Base-by-base conservation (phyloP, 2,888 invertebrate genomes). In the Nephrotoma guestfalica region DNA sequence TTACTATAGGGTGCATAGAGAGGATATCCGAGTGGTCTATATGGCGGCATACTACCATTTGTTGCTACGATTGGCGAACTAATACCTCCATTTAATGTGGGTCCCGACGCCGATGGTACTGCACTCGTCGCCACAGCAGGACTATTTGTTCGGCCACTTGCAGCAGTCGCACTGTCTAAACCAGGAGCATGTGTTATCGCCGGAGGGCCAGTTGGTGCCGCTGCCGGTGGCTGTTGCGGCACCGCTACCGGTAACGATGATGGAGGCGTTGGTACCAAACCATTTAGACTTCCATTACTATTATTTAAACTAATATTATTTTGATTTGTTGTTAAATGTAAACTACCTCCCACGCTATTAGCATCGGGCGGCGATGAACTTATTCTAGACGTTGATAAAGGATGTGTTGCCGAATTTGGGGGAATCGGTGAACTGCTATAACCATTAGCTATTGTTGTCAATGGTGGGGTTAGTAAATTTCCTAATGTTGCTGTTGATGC, bases 1-100 rank as follows among this genome's bases (percentile, higher is more conserved):
- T 94, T 93, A 87, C 95, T 95, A 90, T 96, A 96, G 0, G 96
- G 96, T 13, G 96, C 95, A 90, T 97, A 97, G 88, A 97, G 92
- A 9, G 94, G 92, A 89, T 92, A 91, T 87, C 90, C 90, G 47
- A 90, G 89, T 87, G 90, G 89, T 84, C 91, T 89, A 88, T 91
- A 91, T 87, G 90, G 90, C 85, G 91, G 89, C 11, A 91, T 88
- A 87, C 87, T 88, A 86, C 89, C 88, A 87, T 90, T 91, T 88
- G 87, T 86, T 47, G 88, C 86, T 57, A 88, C 87, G 47, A 87
- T 87, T 0, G 90, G 89, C 0, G 90, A 89, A 87, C 89, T 88
- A 45, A 89, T 90, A 40, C 89, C 88, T 40, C 89, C 89, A 87
- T 90, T 89, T 87, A 90, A 88, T 45, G 90, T 89, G 7, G 90